phyloP scores from a whole-genome alignment of 1,140 invertebrate genomes.

The Danaus plexippus region DNA sequence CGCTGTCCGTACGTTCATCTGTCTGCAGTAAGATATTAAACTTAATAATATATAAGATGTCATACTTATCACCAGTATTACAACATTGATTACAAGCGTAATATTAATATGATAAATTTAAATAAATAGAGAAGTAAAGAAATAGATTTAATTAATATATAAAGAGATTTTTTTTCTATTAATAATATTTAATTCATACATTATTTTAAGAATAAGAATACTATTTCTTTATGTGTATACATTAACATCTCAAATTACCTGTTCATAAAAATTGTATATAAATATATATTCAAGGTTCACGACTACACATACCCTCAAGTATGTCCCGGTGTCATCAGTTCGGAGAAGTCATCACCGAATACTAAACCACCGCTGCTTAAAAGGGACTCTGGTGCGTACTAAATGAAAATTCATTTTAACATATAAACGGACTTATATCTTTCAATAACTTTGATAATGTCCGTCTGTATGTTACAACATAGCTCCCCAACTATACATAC shows the following conservation, averaged over 20 bases:
- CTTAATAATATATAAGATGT: not conserved
- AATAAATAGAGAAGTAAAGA: too few species aligned
- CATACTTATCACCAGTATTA: not conserved
- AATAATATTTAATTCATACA: not conserved
- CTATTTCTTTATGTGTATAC: too few species aligned
- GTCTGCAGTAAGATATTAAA: conserved; percentile 71
- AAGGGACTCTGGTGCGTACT: conserved; percentile 49
- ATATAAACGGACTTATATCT: too few species aligned
- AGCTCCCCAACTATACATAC: too few species aligned
- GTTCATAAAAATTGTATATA: not conserved
- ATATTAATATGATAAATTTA: too few species aligned
- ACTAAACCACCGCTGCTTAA: conserved; percentile 48
- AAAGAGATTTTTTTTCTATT: not conserved
- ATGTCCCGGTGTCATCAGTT: conserved; percentile 57
- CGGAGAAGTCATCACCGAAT: conserved; percentile 48
- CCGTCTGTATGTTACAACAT: too few species aligned
- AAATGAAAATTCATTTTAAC: too few species aligned
- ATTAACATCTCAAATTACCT: too few species aligned
- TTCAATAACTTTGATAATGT: too few species aligned
- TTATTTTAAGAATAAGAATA: not conserved
- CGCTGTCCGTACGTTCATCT: conserved; percentile 90
- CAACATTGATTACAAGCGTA: too few species aligned
- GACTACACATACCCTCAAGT: conserved; percentile 88
- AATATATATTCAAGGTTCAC: conserved; percentile 67
- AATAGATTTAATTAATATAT: too few species aligned